Evolutionary conservation across 2,113 vertebrate genomes (phyloP).

Genomic region (Phodopus roborovskii): DNA sequence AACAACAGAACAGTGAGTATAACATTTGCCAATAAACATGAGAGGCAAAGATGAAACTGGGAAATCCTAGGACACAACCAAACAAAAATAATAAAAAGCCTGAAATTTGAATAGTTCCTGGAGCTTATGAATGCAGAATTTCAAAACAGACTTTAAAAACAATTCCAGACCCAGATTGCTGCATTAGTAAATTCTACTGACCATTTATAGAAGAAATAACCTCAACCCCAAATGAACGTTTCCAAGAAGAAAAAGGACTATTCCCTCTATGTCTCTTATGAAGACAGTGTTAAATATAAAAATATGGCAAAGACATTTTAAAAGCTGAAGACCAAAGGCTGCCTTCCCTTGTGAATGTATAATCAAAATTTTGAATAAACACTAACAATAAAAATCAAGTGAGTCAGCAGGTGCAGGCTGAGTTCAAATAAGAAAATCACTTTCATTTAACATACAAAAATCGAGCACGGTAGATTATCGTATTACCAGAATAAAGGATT

Average conservation of each 20-base stretch:
- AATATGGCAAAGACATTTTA: background rate
- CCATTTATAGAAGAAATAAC: background rate
- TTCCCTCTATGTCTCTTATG: background rate
- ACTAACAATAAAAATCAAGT: background rate
- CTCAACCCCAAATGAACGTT: background rate
- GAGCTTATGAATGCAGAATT: background rate
- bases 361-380: background rate
- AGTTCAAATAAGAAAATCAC: background rate
- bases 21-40: background rate
- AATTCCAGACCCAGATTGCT: background rate
- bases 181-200: slow-evolving; percentile 5
- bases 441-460: background rate
- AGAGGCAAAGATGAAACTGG: background rate
- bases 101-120: background rate
- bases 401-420: background rate
- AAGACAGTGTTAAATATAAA: slow-evolving; percentile 6
- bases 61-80: background rate
- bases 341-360: background rate
- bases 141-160: background rate
- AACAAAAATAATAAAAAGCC: background rate
- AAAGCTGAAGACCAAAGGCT: slow-evolving; percentile 13
- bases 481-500: background rate
- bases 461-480: background rate
- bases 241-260: background rate
- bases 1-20: background rate